Percentiles rank a stretch among this genome's conserved stretches.
These are phyloP conservation scores for Zenarchopterus dispar DNA, from an alignment of 2,797 vertebrate genomes.

Conservation along the genomic window DNA sequence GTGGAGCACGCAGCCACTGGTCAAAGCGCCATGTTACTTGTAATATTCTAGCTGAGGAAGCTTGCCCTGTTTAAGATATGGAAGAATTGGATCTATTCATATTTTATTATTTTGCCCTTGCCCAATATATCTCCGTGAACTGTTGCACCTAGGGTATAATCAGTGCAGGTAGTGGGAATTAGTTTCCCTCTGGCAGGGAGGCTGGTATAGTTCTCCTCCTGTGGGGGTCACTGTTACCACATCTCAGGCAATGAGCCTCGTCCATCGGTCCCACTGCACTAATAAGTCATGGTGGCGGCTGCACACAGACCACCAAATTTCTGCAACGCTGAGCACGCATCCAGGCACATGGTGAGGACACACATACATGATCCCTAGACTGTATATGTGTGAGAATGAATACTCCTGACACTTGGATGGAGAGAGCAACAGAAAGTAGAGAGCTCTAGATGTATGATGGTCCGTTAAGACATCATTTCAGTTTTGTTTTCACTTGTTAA, in stretches of 20 bases:
- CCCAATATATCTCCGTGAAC: slow-evolving; percentile 58
- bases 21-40: slow-evolving; percentile 45
- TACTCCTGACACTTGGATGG: slow-evolving; percentile 19
- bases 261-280: slow-evolving; percentile 56
- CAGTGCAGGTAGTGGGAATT: slow-evolving; percentile 44
- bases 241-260: slow-evolving; percentile 55
- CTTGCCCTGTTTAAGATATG: slow-evolving; percentile 67
- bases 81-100: slow-evolving; percentile 57
- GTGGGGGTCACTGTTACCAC: slow-evolving; percentile 85
- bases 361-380: slow-evolving; percentile 29
- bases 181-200: slow-evolving; percentile 44
- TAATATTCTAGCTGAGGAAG: slow-evolving; percentile 49
- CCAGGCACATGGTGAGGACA: slow-evolving; percentile 37
- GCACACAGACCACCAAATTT: slow-evolving; percentile 60
- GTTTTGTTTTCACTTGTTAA: slow-evolving; percentile 43
- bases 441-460: slow-evolving; percentile 16
- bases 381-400: slow-evolving; percentile 27
- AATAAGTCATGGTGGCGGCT: slow-evolving; percentile 62
- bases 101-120: slow-evolving; percentile 71
- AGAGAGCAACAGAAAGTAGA: slow-evolving; percentile 30
- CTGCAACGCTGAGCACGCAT: slow-evolving; percentile 58
- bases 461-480: slow-evolving; percentile 26
- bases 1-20: slow-evolving; percentile 34
- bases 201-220: slow-evolving; percentile 62
- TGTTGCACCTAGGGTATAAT: slow-evolving; percentile 59